A percentile compares a stretch with the other conserved stretches of the same genome.
Conservation (phyloP, 1,140 invertebrate species). For the Papilio glaucus region DNA sequence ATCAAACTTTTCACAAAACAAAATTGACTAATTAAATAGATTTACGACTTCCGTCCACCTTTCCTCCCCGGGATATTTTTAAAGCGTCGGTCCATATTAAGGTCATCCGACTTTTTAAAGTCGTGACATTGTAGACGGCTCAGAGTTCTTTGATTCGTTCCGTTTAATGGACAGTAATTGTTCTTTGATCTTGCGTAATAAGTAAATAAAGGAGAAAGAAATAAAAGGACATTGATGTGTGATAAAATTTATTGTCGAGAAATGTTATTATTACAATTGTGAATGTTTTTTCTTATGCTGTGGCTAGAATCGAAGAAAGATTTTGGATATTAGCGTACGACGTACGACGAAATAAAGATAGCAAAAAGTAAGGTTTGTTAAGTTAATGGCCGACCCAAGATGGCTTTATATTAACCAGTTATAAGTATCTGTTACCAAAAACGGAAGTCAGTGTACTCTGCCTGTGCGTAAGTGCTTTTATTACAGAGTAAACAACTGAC, state of each 20-base stretch:
- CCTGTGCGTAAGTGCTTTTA: neutral
- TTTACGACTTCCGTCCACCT: conserved; percentile 75
- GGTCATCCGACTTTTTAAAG: conserved; percentile 70
- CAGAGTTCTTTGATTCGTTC: conserved; percentile 55
- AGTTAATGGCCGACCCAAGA: neutral
- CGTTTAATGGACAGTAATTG: conserved; percentile 27
- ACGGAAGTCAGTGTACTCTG: neutral
- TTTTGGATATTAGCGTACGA: too few relatives aligned
- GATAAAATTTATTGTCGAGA: neutral
- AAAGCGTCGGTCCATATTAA: conserved; percentile 54
- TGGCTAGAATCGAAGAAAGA: too few relatives aligned
- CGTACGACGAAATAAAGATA: too few relatives aligned
- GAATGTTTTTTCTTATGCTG: too few relatives aligned
- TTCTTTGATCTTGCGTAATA: conserved; percentile 18
- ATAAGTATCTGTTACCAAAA: neutral
- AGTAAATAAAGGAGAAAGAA: neutral
- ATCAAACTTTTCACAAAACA: conserved; percentile 72
- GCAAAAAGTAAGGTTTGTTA: neutral
- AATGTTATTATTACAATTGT: neutral
- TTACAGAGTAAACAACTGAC: neutral
- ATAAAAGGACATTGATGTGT: neutral
- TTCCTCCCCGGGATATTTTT: conserved; percentile 66
- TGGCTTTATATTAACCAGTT: neutral
- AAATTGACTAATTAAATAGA: conserved; percentile 79
- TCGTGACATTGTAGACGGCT: conserved; percentile 54